These are phyloP conservation scores for Archocentrus centrarchus DNA, from an alignment of 2,113 vertebrate genomes.

Conservation along the genomic window DNA sequence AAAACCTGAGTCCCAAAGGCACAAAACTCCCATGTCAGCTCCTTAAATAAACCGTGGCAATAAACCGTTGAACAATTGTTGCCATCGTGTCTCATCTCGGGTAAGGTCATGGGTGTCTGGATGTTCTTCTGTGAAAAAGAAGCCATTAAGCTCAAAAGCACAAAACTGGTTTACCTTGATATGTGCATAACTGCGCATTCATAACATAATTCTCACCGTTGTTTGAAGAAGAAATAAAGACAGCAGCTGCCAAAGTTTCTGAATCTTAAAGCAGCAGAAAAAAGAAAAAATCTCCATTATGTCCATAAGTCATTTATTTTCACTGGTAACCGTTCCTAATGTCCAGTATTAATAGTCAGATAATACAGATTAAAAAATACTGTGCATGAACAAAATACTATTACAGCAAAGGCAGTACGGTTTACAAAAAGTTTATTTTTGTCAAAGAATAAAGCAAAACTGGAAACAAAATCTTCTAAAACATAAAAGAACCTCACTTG, in stretches of 20 bases:
- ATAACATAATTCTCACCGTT: not conserved
- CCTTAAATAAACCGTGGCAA: not conserved
- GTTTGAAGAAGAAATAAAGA: not conserved
- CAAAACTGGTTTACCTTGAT: not conserved
- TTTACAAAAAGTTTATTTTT: slow-evolving; percentile 14
- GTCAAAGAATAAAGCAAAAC: slow-evolving; percentile 17
- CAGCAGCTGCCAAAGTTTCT: not conserved
- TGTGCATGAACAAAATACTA: slow-evolving; percentile 6
- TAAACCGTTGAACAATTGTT: not conserved
- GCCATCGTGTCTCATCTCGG: not conserved
- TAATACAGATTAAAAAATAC: slow-evolving; percentile 17
- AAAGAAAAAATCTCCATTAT: not conserved
- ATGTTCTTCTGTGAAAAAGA: not conserved
- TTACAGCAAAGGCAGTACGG: slow-evolving; percentile 34
- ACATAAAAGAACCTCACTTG: not conserved
- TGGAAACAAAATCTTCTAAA: slow-evolving; percentile 1
- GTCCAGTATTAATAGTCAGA: slow-evolving; percentile 7
- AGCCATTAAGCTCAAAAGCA: not conserved
- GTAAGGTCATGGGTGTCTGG: not conserved
- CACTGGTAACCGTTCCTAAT: not conserved
- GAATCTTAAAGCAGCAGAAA: not conserved
- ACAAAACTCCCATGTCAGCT: not conserved
- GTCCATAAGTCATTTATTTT: slow-evolving; percentile 11
- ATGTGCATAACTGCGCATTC: not conserved
- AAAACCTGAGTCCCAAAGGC: not conserved